Evolutionary conservation across 2,888 invertebrate genomes (phyloP), one percentile per base, ranked within the genome.

Genomic region (Trichogramma dendrolimi): DNA sequence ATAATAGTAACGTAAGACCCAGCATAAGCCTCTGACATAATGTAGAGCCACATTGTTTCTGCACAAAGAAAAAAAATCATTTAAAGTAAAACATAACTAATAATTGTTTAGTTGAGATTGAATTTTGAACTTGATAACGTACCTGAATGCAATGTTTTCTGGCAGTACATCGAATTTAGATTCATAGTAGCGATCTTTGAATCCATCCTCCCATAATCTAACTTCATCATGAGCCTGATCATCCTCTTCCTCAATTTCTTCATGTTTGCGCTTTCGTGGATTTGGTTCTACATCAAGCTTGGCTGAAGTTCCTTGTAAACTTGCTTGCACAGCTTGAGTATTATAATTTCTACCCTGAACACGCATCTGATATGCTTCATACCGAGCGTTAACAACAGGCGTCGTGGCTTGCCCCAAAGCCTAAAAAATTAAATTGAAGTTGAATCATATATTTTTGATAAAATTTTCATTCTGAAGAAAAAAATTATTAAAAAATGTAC

Each of bases 1-100:
- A 82, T 99, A 99, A 81, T 99, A 99, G 82, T 98, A 99, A 70
- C 92, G 88, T 41, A 99, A 82, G 60, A 99, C 99, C 99, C 99
- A 99, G 81, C 96, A 96, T 55, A 99, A 83, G 0, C 99, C 99
- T 57, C 91, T 86, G 4, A 96, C 95, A 82, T 99, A 99, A 75
- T 97, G 95, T 55, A 91, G 82, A 4, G 94, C 96, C 48, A 99
- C 96, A 71, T 89, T 88, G 77, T 92, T 88, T 70, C 87, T 86
- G 59, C 42, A 75, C 73, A 61, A 65, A 66, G 60, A 40, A 27
- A 27, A 27, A 27, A 27, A 27, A 27, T 2, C 6, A 6, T 47
- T 46, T n/a, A 41, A 11, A 58, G 38, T 41, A 41, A 56, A 39
- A 5, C 7, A 11, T 7, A 51, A 40, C 39, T 42, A 58, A 48